Conservation (phyloP, 2,113 vertebrate species). For the Progne subis region DNA sequence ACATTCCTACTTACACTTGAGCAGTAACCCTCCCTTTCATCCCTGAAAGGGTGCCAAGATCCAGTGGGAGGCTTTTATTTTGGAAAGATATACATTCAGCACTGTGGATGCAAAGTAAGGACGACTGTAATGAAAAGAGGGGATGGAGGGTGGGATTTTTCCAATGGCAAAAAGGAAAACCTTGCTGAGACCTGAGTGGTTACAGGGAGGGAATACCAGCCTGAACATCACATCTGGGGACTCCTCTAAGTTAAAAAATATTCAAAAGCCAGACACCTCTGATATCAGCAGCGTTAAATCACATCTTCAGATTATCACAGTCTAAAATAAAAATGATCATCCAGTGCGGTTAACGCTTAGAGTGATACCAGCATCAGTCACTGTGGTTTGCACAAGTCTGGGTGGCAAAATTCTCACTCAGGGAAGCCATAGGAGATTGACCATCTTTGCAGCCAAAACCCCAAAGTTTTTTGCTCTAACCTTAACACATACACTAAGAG, state of each 20-base stretch:
- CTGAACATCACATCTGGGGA: not conserved
- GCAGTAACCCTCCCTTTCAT: slow-evolving; percentile 28
- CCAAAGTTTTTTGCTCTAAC: not conserved
- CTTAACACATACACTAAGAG: not conserved
- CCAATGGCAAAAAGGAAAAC: not conserved
- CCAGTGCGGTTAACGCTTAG: not conserved
- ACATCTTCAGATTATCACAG: not conserved
- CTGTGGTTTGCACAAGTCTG: not conserved
- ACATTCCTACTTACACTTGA: not conserved
- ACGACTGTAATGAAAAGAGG: not conserved
- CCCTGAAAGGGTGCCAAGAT: not conserved
- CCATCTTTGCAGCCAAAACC: not conserved
- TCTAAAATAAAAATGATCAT: not conserved
- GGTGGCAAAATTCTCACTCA: not conserved
- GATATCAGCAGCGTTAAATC: not conserved
- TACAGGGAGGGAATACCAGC: not conserved
- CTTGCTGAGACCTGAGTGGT: not conserved
- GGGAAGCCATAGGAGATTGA: not conserved
- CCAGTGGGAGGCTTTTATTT: not conserved
- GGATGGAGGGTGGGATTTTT: not conserved
- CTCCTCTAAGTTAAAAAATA: not conserved
- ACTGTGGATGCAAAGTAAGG: not conserved
- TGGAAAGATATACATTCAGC: not conserved
- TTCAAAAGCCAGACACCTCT: not conserved
- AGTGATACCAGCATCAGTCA: not conserved